Conservation (phyloP, 2,888 invertebrate genomes). For the Gymnocheta viridis region DNA sequence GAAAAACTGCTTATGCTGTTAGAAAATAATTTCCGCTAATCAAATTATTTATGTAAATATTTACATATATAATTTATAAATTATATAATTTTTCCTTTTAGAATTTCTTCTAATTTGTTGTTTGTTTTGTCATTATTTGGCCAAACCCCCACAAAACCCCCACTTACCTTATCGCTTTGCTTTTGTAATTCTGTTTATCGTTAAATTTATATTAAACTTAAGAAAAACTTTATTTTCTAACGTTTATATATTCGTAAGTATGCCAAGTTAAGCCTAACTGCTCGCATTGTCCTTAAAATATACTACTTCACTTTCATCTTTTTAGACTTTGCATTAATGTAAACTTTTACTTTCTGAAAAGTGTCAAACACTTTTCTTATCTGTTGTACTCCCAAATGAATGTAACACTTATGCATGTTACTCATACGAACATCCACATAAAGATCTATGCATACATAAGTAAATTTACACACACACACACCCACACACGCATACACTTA, state of each 20-base stretch:
- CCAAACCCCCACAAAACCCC: not conserved
- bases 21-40: not conserved
- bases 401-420: slow-evolving; percentile 5
- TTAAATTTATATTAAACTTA: not conserved
- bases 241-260: not conserved
- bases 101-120: not conserved
- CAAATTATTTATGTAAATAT: not conserved
- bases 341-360: slow-evolving; percentile 47
- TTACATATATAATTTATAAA: not conserved
- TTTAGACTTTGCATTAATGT: not conserved
- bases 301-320: slow-evolving; percentile 9
- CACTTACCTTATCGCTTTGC: not conserved
- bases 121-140: not conserved
- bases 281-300: not conserved
- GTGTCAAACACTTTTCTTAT: slow-evolving; percentile 43
- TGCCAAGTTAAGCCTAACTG: slow-evolving; percentile 7
- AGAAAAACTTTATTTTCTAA: not conserved
- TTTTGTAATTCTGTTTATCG: not conserved
- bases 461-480: slow-evolving; percentile 2
- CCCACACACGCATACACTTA: not conserved
- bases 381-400: slow-evolving; percentile 18
- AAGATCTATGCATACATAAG: slow-evolving; percentile 5
- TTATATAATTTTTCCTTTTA: not conserved
- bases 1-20: not conserved
- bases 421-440: not conserved